Evolutionary conservation across 2,113 vertebrate genomes (phyloP).

Genomic region (Serilophus lunatus): DNA sequence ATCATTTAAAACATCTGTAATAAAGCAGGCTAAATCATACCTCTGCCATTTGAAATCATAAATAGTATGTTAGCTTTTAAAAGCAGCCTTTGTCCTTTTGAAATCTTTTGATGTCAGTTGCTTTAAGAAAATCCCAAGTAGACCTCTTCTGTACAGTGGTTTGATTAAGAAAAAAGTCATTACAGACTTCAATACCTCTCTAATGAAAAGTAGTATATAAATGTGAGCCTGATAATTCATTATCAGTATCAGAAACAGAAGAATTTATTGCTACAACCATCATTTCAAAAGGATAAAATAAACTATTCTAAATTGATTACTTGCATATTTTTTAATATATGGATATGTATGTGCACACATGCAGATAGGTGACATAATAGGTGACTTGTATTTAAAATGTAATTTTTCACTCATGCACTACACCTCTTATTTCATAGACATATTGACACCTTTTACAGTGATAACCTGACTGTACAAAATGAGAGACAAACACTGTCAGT

Average conservation of each 20-base stretch:
- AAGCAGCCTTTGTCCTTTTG: slow-evolving; percentile 17
- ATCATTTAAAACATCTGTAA: slow-evolving; percentile 31
- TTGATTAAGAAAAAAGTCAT: slow-evolving; percentile 13
- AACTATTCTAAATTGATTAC: background rate
- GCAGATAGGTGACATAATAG: background rate
- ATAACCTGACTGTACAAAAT: background rate
- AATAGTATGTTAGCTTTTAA: slow-evolving; percentile 17
- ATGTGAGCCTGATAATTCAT: background rate
- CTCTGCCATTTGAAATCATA: slow-evolving; percentile 33
- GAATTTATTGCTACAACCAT: background rate
- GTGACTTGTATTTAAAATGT: background rate
- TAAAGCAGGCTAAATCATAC: slow-evolving; percentile 34
- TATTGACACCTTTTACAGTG: background rate
- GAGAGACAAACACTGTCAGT: background rate
- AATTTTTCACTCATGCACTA: background rate
- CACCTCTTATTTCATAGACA: background rate
- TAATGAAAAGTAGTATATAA: background rate
- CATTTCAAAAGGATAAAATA: background rate
- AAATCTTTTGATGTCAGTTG: slow-evolving; percentile 41
- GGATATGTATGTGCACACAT: background rate
- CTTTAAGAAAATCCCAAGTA: slow-evolving; percentile 19
- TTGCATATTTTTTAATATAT: background rate
- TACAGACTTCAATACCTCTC: background rate
- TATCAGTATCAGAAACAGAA: background rate
- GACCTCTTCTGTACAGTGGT: background rate